Percentiles rank a stretch among this genome's conserved stretches.
Evolutionary conservation across 37 sponge, comb jelly and placozoan species (phyloP).

Genomic region (Ianthella basta): DNA sequence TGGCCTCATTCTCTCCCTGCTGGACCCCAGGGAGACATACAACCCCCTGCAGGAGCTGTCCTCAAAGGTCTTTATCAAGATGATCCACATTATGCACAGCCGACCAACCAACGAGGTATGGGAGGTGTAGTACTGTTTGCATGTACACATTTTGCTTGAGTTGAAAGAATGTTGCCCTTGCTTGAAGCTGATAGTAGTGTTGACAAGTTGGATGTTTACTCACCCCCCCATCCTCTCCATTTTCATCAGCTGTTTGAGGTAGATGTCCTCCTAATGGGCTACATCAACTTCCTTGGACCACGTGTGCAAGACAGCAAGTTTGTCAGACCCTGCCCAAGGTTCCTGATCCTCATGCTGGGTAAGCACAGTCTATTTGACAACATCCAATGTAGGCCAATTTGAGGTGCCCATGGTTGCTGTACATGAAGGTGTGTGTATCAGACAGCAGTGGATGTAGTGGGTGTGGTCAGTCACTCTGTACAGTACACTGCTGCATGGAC

Average conservation of each 20-base stretch:
- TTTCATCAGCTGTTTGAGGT: constrained; percentile 38
- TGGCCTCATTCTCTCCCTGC: constrained; percentile 38
- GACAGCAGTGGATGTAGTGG: too few relatives aligned
- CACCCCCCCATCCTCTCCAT: background rate
- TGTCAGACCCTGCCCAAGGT: background rate
- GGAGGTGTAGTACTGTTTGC: background rate
- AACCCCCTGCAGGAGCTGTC: constrained; percentile 58
- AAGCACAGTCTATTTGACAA: background rate
- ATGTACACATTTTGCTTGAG: too few relatives aligned
- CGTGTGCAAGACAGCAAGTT: background rate
- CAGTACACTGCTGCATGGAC: too few relatives aligned
- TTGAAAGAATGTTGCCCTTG: too few relatives aligned
- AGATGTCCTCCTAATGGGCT: constrained; percentile 51
- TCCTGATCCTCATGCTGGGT: constrained; percentile 29
- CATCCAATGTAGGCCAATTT: too few relatives aligned
- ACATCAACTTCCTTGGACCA: constrained; percentile 53
- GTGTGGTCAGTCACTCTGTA: too few relatives aligned
- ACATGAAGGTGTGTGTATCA: too few relatives aligned
- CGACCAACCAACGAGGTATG: constrained; percentile 37
- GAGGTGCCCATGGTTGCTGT: too few relatives aligned
- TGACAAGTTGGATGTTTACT: too few relatives aligned
- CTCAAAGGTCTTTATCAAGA: constrained; percentile 52
- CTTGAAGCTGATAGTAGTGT: too few relatives aligned
- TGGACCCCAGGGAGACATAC: constrained; percentile 67
- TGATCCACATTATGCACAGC: constrained; percentile 64